Conservation (phyloP, 2,113 vertebrate genomes). For the Climacteris rufus region DNA sequence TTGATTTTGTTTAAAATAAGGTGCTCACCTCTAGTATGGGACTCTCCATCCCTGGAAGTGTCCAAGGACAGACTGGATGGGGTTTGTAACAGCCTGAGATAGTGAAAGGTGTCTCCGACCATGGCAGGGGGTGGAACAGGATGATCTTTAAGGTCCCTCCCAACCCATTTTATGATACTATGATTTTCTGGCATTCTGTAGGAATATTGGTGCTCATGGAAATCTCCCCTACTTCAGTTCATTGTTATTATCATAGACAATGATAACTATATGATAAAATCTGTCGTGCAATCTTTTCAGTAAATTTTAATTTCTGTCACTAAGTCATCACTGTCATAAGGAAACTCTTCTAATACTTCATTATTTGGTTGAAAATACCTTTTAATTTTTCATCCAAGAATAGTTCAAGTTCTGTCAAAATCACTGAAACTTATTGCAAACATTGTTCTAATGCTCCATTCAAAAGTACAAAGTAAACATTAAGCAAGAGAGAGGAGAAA, state of each 20-base stretch:
- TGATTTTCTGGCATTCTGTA: background rate
- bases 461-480: background rate
- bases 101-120: too few species aligned
- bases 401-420: background rate
- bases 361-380: background rate
- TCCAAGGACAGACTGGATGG: background rate
- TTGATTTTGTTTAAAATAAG: background rate
- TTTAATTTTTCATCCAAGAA: background rate
- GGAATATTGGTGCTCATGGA: background rate
- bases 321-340: background rate
- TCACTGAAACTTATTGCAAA: background rate
- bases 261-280: background rate
- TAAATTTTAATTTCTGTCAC: background rate
- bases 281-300: background rate
- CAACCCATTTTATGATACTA: background rate
- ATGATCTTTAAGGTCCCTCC: background rate
- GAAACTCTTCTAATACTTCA: background rate
- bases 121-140: background rate
- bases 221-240: background rate
- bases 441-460: background rate
- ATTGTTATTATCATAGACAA: background rate
- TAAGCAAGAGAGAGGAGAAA: background rate
- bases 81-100: rapidly evolving
- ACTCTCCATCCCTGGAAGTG: background rate
- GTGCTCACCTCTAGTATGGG: rapidly evolving